A percentile compares a stretch with the other conserved stretches of the same genome.
Evolutionary conservation across 2,113 vertebrate species (phyloP).

Genomic region (Cyanocitta stelleri): DNA sequence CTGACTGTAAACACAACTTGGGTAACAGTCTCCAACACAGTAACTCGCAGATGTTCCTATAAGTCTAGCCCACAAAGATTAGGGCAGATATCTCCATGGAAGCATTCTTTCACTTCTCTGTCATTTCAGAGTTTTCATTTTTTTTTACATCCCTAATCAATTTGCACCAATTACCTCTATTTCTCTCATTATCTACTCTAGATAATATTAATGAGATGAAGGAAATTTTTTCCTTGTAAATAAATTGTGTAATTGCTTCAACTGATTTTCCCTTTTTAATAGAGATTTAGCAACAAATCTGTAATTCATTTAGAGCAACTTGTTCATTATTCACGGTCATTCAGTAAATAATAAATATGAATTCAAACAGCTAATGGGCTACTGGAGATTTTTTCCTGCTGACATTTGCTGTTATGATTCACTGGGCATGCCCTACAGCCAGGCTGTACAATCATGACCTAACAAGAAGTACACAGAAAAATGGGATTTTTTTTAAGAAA

Average conservation of each 20-base stretch:
- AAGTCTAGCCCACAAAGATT: neutral
- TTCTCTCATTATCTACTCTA: neutral
- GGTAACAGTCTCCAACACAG: neutral
- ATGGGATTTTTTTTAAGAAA: neutral
- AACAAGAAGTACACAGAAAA: neutral
- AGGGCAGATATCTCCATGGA: neutral
- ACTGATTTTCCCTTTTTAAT: neutral
- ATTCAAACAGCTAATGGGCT: slow-evolving; percentile 43
- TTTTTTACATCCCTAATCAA: neutral
- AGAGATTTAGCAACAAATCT: slow-evolving; percentile 1
- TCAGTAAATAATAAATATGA: slow-evolving; percentile 52
- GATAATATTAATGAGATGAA: neutral
- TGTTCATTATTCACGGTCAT: slow-evolving; percentile 41
- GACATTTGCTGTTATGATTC: slow-evolving; percentile 50
- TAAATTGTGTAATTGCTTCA: slow-evolving; percentile 25
- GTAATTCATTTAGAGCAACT: slow-evolving; percentile 33
- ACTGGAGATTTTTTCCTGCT: slow-evolving; percentile 37
- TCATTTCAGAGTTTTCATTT: neutral
- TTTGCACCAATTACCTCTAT: neutral
- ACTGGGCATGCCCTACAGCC: neutral
- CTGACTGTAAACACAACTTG: neutral
- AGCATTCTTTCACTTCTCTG: neutral
- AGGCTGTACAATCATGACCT: neutral
- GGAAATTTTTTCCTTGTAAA: neutral
- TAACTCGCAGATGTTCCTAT: neutral